Conservation (phyloP, 2,888 invertebrate genomes). For the Sarcophaga variegata region DNA sequence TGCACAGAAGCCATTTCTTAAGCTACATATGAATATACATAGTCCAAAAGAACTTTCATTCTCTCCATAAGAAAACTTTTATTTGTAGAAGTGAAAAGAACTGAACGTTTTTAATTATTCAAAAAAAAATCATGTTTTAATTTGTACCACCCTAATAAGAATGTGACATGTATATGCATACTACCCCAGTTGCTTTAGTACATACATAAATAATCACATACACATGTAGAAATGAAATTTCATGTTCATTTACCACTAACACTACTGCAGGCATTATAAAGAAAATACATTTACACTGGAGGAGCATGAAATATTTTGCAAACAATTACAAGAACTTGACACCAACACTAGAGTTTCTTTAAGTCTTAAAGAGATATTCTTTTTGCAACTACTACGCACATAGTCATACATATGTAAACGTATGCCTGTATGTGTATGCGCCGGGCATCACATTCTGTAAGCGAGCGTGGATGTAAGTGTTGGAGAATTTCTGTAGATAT, state of each 20-base stretch:
- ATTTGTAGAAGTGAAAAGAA: too few species aligned
- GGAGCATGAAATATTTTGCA: conserved; percentile 38
- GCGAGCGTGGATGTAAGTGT: too few species aligned
- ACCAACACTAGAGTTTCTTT: conserved; percentile 62
- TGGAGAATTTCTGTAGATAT: not conserved
- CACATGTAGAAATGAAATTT: conserved; percentile 16
- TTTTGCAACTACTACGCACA: conserved; percentile 7
- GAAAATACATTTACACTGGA: not conserved
- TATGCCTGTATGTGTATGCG: not conserved
- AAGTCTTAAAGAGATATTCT: conserved; percentile 37
- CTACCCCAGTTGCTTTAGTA: not conserved
- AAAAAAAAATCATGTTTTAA: too few species aligned
- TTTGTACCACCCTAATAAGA: too few species aligned
- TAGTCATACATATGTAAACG: not conserved
- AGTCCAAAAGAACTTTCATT: too few species aligned
- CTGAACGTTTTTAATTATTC: too few species aligned
- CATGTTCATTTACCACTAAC: conserved; percentile 11
- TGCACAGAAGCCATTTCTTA: too few species aligned
- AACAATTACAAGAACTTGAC: conserved; percentile 68
- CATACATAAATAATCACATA: not conserved
- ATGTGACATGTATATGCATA: not conserved
- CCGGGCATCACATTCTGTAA: too few species aligned
- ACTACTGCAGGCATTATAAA: not conserved
- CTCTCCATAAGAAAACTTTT: too few species aligned
- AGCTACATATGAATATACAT: too few species aligned